Evolutionary conservation across 1,140 invertebrate genomes (phyloP), one percentile per base, ranked within the genome.

Genomic region (Ctenoplectra terminalis): DNA sequence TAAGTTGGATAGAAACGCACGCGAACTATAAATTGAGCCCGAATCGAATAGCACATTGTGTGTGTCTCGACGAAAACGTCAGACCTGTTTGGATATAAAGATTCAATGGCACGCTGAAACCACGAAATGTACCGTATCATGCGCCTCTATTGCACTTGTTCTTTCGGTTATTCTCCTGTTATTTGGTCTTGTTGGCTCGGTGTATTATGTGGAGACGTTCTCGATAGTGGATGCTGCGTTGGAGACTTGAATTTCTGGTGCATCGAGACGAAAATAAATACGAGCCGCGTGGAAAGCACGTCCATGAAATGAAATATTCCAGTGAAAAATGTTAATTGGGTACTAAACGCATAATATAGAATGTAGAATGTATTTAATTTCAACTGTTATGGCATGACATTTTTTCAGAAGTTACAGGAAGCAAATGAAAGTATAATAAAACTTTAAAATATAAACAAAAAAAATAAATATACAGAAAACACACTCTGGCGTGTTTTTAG

Each of bases 1-100:
- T 46, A 29, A 29, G 46, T 29, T 60, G 64, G 71, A 86, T 70
- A 56, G 48, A 66, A 76, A 84, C 81, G 81, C 78, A 63, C 48
- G 83, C 66, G 69, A 79, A 74, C 75, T 76, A 83, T 85, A 79
- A 85, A 75, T 84, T 76, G 70, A 46, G 46, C 67, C 43, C 20
- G 29, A 31, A 34, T 23, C 54, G 31, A 71, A 50, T 72, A 71
- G 56, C 67, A 81, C 54, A 76, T 81, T 56, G 43, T 20, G 66
- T 50, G 72, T 83, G 60, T 83, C 60, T 60, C 73, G 34, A 37
- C 67, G 29, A 31, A 67, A 66, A 67, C 67, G 80, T 81, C 82
- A 40, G 64, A 80, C 73, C 58, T 60, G 43, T 84, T 84, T 78
- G 66, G 52, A 34, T 52, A 83, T 58, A 84, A 84, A 84, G 58